A percentile compares a stretch with the other conserved stretches of the same genome.
Evolutionary conservation across 2,113 vertebrate genomes (phyloP).

Genomic region (Mustelus asterias): DNA sequence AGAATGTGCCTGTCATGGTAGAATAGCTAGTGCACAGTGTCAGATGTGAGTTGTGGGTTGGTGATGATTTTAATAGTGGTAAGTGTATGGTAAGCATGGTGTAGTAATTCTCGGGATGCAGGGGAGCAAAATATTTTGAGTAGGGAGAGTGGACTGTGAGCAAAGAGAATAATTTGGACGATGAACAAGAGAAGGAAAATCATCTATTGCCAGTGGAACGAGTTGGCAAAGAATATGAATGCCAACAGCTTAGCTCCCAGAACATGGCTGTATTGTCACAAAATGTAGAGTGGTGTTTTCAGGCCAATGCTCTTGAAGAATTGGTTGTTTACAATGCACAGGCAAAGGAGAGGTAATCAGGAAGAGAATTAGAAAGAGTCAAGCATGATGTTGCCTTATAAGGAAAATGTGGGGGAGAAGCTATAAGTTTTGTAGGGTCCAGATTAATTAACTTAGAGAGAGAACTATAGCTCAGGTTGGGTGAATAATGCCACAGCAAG

Average conservation of each 20-base stretch:
- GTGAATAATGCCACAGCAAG: background rate
- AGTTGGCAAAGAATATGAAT: background rate
- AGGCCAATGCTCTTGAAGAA: background rate
- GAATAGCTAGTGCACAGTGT: background rate
- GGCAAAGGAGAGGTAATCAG: background rate
- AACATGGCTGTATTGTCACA: background rate
- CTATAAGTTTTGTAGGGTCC: background rate
- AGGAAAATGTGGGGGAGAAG: background rate
- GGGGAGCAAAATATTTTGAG: background rate
- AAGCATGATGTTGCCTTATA: background rate
- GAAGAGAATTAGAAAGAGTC: background rate
- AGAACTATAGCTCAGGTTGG: background rate
- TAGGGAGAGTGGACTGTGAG: background rate
- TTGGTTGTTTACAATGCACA: background rate
- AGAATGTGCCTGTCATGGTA: background rate
- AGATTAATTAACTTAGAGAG: background rate
- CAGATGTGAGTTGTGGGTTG: background rate
- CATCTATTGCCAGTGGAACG: background rate
- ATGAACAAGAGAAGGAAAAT: background rate
- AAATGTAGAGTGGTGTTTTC: background rate
- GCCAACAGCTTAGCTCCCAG: background rate
- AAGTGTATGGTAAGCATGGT: background rate
- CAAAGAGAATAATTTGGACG: background rate
- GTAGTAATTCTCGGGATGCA: background rate
- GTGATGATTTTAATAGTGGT: background rate